Base-by-base conservation (phyloP, 2,113 vertebrate species). In the Chroicocephalus ridibundus region DNA sequence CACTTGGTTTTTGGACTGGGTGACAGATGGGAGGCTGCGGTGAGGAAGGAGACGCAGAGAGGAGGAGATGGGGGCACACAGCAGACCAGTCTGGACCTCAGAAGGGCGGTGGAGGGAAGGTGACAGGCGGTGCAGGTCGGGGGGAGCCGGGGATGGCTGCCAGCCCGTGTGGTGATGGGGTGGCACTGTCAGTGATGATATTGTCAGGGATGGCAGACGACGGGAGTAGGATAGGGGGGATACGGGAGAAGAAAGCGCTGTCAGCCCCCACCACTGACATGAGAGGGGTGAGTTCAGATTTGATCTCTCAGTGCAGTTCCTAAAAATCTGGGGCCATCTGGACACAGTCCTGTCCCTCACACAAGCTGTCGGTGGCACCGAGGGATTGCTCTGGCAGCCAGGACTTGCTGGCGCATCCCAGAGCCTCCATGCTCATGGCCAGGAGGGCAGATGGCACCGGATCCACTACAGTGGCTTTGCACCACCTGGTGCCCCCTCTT, bases 291-390 rank as follows among this genome's bases (percentile, higher is more conserved):
- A 94, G 44, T 34, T 93, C 76, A 79, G 84, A 90, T 88, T 66
- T 80, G 81, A 93, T 94, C 75, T 87, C 86, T 82, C 94, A 77
- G 55, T 8, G 84, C 46, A 95, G 82, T 29, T 92, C 94, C 89
- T 97, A 66, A 49, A 91, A 97, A 95, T 94, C 95, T 82, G 82
- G 78, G 97, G 95, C 94, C 96, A 97, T 96, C 96, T 97, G 97
- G 96, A 95, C 91, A 58, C 79, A 71, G 75, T 97, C 91, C 71
- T 96, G 93, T 96, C 93, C 94, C 91, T 87, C 82, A 38, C 44
- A 66, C 96, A 95, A 97, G 96, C 95, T 97, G 96, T 95, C 93
- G 77, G 75, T 5, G 0, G 88, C 88, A 88, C 68, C 4, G 10
- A 95, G 96, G 93, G 93, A 94, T 86, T 87, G 90, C 64, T 93